Evolutionary conservation across 2,113 vertebrate species (phyloP), one percentile per base, ranked within the genome.

Genomic region (Vidua chalybeata): DNA sequence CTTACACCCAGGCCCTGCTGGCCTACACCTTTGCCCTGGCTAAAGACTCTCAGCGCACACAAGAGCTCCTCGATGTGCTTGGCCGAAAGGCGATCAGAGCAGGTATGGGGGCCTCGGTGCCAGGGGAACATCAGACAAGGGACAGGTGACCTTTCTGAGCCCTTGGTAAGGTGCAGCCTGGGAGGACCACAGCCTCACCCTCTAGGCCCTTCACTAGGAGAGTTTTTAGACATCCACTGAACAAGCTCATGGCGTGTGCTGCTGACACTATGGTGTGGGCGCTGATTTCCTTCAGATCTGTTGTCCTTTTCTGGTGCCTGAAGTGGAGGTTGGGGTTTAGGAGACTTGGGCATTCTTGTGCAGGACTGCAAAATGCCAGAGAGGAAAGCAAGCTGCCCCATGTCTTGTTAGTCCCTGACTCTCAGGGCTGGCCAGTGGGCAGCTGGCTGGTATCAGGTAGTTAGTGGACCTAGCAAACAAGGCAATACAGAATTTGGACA

Each of bases 11-110:
- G 14, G 98, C 99, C 3, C 97, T 99, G 80, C 69, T 99, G 87
- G 98, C 98, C 63, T 99, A 99, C 94, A 98, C 98, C 87, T 99
- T 99, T 8, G 96, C 98, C n/a, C 97, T 99, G 90, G 98, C 99
- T 52, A 72, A 90, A 69, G 96, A 98, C 45, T 66, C 17, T 8
- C 86, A 72, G 35, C 63, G 31, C 68, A 56, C 78, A 0, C 94
- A 92, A 5, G 15, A 62, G 22, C 90, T 97, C 37, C 97, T 98
- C 3, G 23, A 75, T 8, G 45, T 28, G 18, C 92, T 98, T 23
- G 77, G 91, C 48, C 90, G 0, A 41, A 96, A 97, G 86, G 97
- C 97, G 4, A 79, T 97, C 72, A 93, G 90, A 94, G 81, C 83
- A 96, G 97, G 97, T 97, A 95, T 0, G 64, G 43, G 51, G 59